Base-by-base conservation (phyloP, 2,797 vertebrate species). In the Paratrypauchen microcephalus region DNA sequence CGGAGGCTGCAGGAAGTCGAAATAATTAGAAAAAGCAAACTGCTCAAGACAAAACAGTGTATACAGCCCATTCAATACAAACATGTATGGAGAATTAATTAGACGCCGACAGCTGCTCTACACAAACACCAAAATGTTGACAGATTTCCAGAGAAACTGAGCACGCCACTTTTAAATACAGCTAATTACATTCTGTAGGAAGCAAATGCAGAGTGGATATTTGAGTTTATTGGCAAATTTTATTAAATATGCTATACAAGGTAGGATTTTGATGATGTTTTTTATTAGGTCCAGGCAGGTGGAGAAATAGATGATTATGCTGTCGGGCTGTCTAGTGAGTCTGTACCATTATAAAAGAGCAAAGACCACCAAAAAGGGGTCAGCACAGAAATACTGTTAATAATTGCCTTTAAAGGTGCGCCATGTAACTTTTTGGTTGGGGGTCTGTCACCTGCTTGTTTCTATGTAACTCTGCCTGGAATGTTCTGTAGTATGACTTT, bases 21-120 rank as follows among this genome's bases (percentile, higher is more conserved):
- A 85, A 87, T 84, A 85, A 87, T 88, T 84, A 85, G 70, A 85
- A 86, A 60, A 89, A 85, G 86, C 85, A 87, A 88, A 89, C 78
- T 78, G 72, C 71, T 65, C 72, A 18, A 72, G 77, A 76, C 56
- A 67, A 74, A 83, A 87, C 83, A 85, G 80, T 89, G 83, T 86
- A 80, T 83, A 82, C 80, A 82, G 87, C 81, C 76, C 73, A 85
- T 86, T 90, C 76, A 82, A 75, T 64, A 73, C 80, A 89, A 81
- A 84, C 52, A 56, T 79, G 84, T 81, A 77, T 65, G 50, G 82
- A 72, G 84, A 86, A 84, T 89, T 86, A 88, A 88, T 89, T 88
- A 86, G 83, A 60, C 74, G 79, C 86, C 75, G 82, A 82, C 88
- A 90, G 81, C 83, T 83, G 84, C 78, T 79, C 76, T 72, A 78